These are phyloP conservation scores for Channa argus DNA, from an alignment of 2,113 vertebrate species.

Conservation along the genomic window DNA sequence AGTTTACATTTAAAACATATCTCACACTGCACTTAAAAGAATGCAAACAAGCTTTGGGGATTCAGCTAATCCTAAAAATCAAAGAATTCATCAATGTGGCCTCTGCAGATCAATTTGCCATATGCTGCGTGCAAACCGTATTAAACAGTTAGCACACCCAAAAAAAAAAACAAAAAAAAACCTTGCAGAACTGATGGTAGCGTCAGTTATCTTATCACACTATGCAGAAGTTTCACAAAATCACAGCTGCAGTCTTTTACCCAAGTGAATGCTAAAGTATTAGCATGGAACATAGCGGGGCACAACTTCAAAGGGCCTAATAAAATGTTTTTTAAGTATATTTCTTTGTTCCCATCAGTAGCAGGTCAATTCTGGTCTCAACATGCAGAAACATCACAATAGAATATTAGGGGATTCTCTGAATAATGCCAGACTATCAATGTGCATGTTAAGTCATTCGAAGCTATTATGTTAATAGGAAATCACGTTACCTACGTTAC, in stretches of 20 bases:
- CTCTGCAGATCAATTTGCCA: slow-evolving; percentile 8
- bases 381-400: slow-evolving; percentile 35
- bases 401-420: slow-evolving; percentile 1
- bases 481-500: neutral
- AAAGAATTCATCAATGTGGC: slow-evolving; percentile 5
- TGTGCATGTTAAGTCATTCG: slow-evolving; percentile 18
- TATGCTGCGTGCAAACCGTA: neutral
- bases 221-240: neutral
- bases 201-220: neutral
- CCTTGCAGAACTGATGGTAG: neutral
- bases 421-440: slow-evolving; percentile 1
- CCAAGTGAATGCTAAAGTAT: neutral
- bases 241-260: slow-evolving; percentile 1
- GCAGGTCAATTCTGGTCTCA: slow-evolving; percentile 23
- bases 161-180: neutral
- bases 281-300: neutral
- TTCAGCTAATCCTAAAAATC: slow-evolving; percentile 16
- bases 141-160: neutral
- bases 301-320: neutral
- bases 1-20: slow-evolving; percentile 3
- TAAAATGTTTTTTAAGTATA: slow-evolving; percentile 2
- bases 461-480: slow-evolving; percentile 5
- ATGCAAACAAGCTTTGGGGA: slow-evolving; percentile 13
- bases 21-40: neutral
- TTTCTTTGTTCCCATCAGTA: neutral